Percentiles rank a stretch among this genome's conserved stretches.
Evolutionary conservation across 2,797 vertebrate genomes (phyloP).

Genomic region (Ceryle rudis): DNA sequence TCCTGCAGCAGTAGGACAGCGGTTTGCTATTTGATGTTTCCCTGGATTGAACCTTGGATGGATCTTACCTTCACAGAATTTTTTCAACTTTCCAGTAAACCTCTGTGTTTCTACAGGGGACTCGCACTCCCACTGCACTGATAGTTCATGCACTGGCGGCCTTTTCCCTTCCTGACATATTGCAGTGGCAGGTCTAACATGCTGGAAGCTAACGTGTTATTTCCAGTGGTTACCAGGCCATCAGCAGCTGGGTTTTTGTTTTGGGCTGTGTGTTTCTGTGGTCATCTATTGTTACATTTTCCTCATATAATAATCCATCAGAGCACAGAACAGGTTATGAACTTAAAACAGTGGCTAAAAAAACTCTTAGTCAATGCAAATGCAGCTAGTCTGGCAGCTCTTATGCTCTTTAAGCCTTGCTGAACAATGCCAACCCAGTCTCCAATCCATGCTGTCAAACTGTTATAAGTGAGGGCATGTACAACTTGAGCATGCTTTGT

Average conservation of each 20-base stretch:
- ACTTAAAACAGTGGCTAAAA: slow-evolving; percentile 22
- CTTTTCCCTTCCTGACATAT: neutral
- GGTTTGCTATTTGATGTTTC: neutral
- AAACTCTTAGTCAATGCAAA: slow-evolving; percentile 43
- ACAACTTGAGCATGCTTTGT: neutral
- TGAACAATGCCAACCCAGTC: neutral
- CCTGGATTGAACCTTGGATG: neutral
- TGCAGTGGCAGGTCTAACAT: neutral
- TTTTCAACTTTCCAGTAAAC: neutral
- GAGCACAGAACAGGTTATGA: neutral
- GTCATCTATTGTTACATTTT: neutral
- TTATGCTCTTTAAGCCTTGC: neutral
- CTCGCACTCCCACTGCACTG: neutral
- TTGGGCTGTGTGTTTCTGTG: slow-evolving; percentile 18
- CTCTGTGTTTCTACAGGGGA: neutral
- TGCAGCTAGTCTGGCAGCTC: neutral
- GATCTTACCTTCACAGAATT: neutral
- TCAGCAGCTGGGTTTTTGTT: neutral
- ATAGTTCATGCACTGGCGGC: neutral
- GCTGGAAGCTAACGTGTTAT: neutral
- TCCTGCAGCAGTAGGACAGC: neutral
- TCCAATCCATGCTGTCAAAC: neutral
- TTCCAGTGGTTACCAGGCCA: neutral
- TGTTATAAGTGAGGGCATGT: neutral
- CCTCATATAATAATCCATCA: neutral